Evolutionary conservation across 2,797 vertebrate genomes (phyloP).

Genomic region (Aphelocoma californica): DNA sequence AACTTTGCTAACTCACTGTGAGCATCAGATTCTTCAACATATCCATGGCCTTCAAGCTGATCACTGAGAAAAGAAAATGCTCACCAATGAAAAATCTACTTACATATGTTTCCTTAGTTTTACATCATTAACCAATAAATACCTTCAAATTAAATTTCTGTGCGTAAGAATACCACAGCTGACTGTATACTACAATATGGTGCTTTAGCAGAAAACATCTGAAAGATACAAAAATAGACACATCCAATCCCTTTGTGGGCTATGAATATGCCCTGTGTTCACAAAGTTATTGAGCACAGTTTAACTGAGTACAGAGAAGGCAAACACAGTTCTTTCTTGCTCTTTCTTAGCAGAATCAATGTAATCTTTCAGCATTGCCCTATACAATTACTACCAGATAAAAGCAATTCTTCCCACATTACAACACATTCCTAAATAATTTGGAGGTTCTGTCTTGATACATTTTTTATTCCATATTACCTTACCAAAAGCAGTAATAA

Average conservation of each 20-base stretch:
- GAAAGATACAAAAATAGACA: not conserved
- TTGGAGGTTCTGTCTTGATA: not conserved
- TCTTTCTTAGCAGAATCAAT: not conserved
- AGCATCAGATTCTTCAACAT: not conserved
- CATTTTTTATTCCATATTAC: not conserved
- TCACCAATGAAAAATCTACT: not conserved
- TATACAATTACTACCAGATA: not conserved
- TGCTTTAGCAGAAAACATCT: not conserved
- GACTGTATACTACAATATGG: not conserved
- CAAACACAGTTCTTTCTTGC: not conserved
- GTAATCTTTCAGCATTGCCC: not conserved
- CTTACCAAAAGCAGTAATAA: not conserved
- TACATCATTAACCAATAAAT: not conserved
- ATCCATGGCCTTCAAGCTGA: not conserved
- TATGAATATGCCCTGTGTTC: not conserved
- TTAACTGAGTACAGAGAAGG: not conserved
- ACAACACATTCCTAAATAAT: not conserved
- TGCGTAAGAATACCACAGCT: not conserved
- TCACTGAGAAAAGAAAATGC: not conserved
- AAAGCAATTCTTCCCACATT: not conserved
- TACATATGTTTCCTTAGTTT: fast-evolving
- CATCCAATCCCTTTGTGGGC: not conserved
- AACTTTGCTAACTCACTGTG: not conserved
- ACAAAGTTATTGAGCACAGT: not conserved
- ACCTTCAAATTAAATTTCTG: not conserved